A percentile compares a stretch with the other conserved stretches of the same genome.
phyloP scores from a whole-genome alignment of 35 echinoderm and acorn worm species.

The Heliocidaris erythrogramma region DNA sequence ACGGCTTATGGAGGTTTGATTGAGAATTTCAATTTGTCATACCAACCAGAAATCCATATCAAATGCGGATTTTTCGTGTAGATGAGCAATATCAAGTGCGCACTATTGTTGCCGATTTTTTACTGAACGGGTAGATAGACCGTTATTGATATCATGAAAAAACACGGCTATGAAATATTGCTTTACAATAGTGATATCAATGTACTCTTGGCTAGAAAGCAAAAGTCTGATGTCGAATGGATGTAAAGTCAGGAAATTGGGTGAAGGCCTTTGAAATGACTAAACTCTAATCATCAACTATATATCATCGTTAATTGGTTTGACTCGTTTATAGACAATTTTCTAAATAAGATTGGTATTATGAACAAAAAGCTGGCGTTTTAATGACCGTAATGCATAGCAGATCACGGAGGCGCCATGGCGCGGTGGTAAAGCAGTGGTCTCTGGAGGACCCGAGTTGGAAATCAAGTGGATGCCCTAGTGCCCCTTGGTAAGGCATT shows the following conservation, averaged over 20 bases:
- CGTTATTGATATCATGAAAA: not conserved
- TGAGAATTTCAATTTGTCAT: constrained; percentile 12
- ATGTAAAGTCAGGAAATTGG: not conserved
- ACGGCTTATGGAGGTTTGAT: not conserved
- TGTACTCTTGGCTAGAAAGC: not conserved
- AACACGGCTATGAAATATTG: not conserved
- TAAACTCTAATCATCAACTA: not conserved
- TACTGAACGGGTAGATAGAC: not conserved
- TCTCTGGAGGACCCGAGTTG: too few relatives aligned
- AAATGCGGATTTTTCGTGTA: not conserved
- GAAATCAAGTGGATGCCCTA: too few relatives aligned
- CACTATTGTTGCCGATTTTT: constrained; percentile 3
- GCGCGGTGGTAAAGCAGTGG: too few relatives aligned
- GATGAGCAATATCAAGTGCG: not conserved
- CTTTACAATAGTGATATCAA: not conserved
- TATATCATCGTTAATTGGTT: not conserved
- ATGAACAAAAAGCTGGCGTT: too few relatives aligned
- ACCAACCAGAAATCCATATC: not conserved
- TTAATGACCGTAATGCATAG: too few relatives aligned
- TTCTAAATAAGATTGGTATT: too few relatives aligned
- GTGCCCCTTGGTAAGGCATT: too few relatives aligned
- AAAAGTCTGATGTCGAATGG: not conserved
- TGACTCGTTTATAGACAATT: too few relatives aligned
- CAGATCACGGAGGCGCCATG: too few relatives aligned
- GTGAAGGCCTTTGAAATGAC: not conserved